These are phyloP conservation scores for Alligator mississippiensis DNA, from an alignment of 2,113 vertebrate species.

Conservation along the genomic window DNA sequence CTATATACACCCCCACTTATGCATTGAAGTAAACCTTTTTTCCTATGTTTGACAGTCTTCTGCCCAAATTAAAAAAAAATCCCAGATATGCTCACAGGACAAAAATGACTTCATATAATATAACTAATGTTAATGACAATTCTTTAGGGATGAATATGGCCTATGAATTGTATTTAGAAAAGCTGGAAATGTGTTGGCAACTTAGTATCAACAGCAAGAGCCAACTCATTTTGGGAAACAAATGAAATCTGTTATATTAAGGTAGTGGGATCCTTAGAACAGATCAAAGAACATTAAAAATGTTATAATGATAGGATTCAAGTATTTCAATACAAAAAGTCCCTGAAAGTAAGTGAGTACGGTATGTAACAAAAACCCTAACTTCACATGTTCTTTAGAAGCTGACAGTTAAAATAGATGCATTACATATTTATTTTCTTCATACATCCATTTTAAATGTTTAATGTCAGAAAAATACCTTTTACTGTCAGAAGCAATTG, in stretches of 20 bases:
- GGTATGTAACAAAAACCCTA: background rate
- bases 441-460: background rate
- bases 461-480: background rate
- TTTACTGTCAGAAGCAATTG: background rate
- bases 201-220: background rate
- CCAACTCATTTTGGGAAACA: background rate
- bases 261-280: background rate
- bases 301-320: background rate
- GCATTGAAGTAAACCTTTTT: background rate
- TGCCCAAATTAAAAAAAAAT: background rate
- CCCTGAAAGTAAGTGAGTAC: background rate
- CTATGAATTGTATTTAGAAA: accelerated
- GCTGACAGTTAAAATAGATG: constrained; percentile 6
- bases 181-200: background rate
- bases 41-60: too few species aligned
- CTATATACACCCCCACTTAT: background rate
- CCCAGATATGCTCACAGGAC: background rate
- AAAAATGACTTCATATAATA: background rate
- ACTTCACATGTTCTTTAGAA: background rate
- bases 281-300: background rate
- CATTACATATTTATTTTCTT: background rate
- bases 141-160: background rate
- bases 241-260: background rate
- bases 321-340: background rate
- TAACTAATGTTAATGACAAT: background rate